phyloP scores from a whole-genome alignment of 1,140 invertebrate species.

The Drosophila mayri region DNA sequence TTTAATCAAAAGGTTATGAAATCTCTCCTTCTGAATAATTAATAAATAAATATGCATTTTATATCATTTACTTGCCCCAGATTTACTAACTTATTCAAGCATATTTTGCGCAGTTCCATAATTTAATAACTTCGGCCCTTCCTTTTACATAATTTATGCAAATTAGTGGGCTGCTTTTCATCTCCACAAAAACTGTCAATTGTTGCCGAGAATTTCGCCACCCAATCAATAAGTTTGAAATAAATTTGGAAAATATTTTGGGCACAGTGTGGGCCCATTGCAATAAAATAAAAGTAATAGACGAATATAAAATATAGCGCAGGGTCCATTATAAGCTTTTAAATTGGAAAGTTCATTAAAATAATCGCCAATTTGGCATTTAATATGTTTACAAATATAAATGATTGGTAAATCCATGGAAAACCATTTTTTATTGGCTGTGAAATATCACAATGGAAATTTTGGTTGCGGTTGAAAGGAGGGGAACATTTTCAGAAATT shows the following conservation, averaged over 20 bases:
- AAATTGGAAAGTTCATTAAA: conserved; percentile 38
- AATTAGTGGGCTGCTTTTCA: conserved; percentile 1
- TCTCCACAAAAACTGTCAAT: conserved; percentile 29
- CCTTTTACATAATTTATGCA: conserved; percentile 32
- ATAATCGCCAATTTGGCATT: conserved; percentile 34
- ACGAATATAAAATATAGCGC: not conserved
- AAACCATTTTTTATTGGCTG: not conserved
- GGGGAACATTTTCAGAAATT: conserved; percentile 24
- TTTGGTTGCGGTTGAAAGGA: conserved; percentile 31
- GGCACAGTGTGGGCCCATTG: too few species aligned
- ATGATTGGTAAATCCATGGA: conserved; percentile 1
- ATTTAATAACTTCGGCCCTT: conserved; percentile 12
- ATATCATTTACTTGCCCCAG: not conserved
- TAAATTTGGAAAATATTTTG: conserved; percentile 25
- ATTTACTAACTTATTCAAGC: conserved; percentile 16
- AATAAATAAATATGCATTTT: not conserved
- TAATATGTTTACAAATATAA: conserved; percentile 39
- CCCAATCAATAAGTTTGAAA: conserved; percentile 2
- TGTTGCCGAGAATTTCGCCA: conserved; percentile 4
- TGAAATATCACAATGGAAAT: conserved; percentile 31
- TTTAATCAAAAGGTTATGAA: not conserved
- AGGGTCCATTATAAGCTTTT: conserved; percentile 16
- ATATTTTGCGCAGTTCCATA: conserved; percentile 7
- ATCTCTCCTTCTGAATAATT: not conserved
- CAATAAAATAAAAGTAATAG: conserved; percentile 1